Evolutionary conservation across 2,888 invertebrate species (phyloP).

Genomic region (Atethmia centrago): DNA sequence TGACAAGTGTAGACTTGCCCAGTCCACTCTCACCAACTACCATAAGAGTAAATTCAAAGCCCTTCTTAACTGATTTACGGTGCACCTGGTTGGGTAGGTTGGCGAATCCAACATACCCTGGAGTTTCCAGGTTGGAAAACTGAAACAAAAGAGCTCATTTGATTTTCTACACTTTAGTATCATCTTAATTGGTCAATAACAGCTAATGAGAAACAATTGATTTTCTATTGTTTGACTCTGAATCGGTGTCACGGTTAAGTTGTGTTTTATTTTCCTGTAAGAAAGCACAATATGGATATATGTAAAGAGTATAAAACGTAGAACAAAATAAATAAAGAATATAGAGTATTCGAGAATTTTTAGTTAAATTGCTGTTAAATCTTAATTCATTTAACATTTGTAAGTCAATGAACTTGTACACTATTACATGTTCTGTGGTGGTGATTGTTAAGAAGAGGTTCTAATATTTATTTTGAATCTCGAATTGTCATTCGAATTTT

Average conservation of each 20-base stretch:
- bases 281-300: background rate
- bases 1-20: constrained; percentile 98
- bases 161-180: background rate
- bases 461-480: too few relatives aligned
- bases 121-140: constrained; percentile 96
- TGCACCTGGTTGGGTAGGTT: constrained; percentile 99
- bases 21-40: constrained; percentile 98
- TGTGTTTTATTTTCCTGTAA: background rate
- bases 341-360: too few relatives aligned
- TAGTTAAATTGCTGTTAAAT: background rate
- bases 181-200: too few relatives aligned
- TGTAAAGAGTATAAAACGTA: background rate
- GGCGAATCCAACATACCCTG: constrained; percentile 98
- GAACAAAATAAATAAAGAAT: background rate
- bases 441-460: too few relatives aligned
- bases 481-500: too few relatives aligned
- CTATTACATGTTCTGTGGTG: background rate
- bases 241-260: too few relatives aligned
- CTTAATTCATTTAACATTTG: background rate
- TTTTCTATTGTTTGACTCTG: too few relatives aligned
- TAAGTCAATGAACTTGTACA: background rate
- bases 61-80: constrained; percentile 99
- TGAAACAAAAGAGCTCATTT: constrained; percentile 74
- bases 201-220: too few relatives aligned
- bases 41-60: constrained; percentile 99